Percentiles rank a stretch among this genome's conserved stretches.
Evolutionary conservation across 2,797 vertebrate genomes (phyloP).

Genomic region (Acrossocheilus wenchowensis): DNA sequence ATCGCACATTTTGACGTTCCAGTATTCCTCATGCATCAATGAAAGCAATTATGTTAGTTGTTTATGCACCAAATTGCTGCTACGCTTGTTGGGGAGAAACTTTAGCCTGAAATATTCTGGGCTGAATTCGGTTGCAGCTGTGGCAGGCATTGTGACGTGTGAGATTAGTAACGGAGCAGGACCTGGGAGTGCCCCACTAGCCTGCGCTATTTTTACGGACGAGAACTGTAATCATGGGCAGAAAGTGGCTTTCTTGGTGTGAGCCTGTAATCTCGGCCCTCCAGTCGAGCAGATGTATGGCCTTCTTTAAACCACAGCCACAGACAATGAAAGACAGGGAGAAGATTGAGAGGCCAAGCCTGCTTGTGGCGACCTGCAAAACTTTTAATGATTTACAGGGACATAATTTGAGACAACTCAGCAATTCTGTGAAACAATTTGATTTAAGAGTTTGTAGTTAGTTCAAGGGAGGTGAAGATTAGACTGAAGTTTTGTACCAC

Average conservation of each 20-base stretch:
- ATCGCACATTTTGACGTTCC: not conserved
- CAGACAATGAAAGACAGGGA: constrained; percentile 32
- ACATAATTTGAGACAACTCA: constrained; percentile 23
- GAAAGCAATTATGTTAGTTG: constrained; percentile 62
- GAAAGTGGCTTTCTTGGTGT: constrained; percentile 70
- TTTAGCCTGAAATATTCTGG: constrained; percentile 42
- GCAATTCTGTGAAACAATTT: constrained; percentile 33
- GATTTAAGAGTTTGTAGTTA: constrained; percentile 30
- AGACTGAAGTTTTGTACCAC: not conserved
- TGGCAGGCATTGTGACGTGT: constrained; percentile 45
- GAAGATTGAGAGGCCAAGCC: constrained; percentile 20
- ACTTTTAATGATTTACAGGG: constrained; percentile 51
- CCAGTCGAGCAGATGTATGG: constrained; percentile 53
- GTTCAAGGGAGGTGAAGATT: constrained; percentile 37
- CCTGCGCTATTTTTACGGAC: constrained; percentile 75
- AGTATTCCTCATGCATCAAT: constrained; percentile 38
- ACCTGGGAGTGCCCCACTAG: constrained; percentile 67
- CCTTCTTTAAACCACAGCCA: constrained; percentile 45
- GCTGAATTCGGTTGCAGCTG: constrained; percentile 46
- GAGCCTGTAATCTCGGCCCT: constrained; percentile 72
- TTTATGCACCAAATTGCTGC: constrained; percentile 37
- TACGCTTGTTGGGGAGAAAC: constrained; percentile 40
- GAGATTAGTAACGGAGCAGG: constrained; percentile 44
- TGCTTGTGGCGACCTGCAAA: constrained; percentile 36
- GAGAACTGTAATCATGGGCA: constrained; percentile 78